phyloP scores from a whole-genome alignment of 1,140 invertebrate species.

The Heliconius hermathena region DNA sequence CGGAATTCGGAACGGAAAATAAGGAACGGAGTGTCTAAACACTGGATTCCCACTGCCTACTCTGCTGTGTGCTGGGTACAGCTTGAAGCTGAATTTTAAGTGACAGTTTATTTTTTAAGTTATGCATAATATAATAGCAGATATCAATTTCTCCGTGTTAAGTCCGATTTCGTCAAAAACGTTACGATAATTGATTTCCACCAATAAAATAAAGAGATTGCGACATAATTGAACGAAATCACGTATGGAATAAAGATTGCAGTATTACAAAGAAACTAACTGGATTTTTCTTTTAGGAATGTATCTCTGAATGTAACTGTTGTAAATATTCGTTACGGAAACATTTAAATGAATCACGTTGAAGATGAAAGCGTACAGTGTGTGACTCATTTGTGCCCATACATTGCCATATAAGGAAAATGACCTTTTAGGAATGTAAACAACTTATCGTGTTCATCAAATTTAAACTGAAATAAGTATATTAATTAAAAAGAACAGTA shows the following conservation, averaged over 20 bases:
- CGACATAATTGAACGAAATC: not conserved
- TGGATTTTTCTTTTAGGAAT: conserved; percentile 23
- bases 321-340: conserved; percentile 26
- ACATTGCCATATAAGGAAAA: conserved; percentile 33
- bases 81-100: too few species aligned
- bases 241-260: not conserved
- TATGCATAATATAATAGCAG: too few species aligned
- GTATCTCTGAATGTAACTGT: not conserved
- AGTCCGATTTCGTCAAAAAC: not conserved
- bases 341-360: conserved; percentile 32
- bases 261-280: conserved; percentile 18
- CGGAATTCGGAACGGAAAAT: too few species aligned
- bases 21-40: too few species aligned
- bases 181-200: not conserved
- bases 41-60: too few species aligned
- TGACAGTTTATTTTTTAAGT: too few species aligned
- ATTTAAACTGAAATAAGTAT: not conserved
- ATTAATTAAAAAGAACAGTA: too few species aligned
- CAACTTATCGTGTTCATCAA: conserved; percentile 7
- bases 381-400: conserved; percentile 25
- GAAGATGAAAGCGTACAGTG: conserved; percentile 27
- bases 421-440: conserved; percentile 4
- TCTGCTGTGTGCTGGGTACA: too few species aligned
- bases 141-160: not conserved
- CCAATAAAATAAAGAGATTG: not conserved